Evolutionary conservation across 1,140 invertebrate genomes (phyloP).

Genomic region (Thaumetopoea pityocampa): DNA sequence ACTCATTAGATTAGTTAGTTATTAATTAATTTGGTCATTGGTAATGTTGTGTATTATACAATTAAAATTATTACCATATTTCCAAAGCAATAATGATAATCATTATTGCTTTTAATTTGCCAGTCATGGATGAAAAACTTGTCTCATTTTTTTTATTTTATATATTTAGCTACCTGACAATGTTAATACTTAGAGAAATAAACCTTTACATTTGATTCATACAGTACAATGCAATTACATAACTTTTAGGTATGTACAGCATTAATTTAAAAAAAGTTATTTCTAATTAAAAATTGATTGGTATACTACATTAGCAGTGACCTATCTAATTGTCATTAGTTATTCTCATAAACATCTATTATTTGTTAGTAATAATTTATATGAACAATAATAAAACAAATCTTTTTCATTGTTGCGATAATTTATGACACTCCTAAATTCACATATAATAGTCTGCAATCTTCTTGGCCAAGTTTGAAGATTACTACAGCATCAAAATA

Average conservation of each 20-base stretch:
- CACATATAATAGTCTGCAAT: too few relatives aligned
- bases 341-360: constrained; percentile 37
- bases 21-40: constrained; percentile 34
- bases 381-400: constrained; percentile 48
- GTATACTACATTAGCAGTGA: constrained; percentile 32
- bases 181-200: too few relatives aligned
- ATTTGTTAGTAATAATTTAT: constrained; percentile 53
- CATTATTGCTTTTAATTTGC: background rate
- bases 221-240: background rate
- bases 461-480: too few relatives aligned
- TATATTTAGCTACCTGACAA: too few relatives aligned
- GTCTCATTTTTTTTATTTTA: too few relatives aligned
- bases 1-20: constrained; percentile 52
- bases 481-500: too few relatives aligned
- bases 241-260: background rate
- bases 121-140: too few relatives aligned
- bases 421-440: too few relatives aligned
- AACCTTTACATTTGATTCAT: too few relatives aligned
- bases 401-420: too few relatives aligned
- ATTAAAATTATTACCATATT: background rate
- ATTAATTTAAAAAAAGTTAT: background rate
- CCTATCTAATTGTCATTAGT: constrained; percentile 34
- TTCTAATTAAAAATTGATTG: background rate
- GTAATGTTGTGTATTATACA: constrained; percentile 34
- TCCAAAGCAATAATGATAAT: background rate